phyloP scores from a whole-genome alignment of 2,113 vertebrate genomes.

The Diadophis punctatus region DNA sequence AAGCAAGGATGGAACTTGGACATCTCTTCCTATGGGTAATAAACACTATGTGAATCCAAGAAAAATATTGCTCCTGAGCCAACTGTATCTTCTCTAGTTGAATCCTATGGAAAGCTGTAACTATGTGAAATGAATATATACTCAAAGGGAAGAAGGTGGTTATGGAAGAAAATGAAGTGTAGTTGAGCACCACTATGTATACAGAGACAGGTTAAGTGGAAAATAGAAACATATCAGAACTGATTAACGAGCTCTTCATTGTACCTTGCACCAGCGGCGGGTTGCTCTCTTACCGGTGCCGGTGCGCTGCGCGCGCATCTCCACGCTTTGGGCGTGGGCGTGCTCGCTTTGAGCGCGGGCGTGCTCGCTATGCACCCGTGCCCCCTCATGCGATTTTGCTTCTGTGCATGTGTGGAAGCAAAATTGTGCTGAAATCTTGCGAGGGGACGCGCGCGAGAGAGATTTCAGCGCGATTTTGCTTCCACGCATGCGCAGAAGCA shows the following conservation, averaged over 20 bases:
- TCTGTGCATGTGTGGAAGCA: no score
- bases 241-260: conserved; percentile 62
- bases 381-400: no score
- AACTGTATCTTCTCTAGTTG: conserved; percentile 31
- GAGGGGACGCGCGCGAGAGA: no score
- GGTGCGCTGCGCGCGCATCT: no score
- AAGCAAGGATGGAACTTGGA: not conserved
- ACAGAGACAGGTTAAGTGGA: conserved; percentile 59
- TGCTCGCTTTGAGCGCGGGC: no score
- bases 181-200: conserved; percentile 45
- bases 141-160: conserved; percentile 50
- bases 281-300: no score
- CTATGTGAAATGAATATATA: conserved; percentile 50
- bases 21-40: not conserved
- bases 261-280: no score
- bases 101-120: conserved; percentile 24
- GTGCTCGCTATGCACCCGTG: no score
- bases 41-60: conserved; percentile 28
- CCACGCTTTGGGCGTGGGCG: no score
- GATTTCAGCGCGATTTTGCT: no score
- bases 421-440: no score
- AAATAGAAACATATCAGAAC: conserved; percentile 55
- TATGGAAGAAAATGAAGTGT: conserved; percentile 50
- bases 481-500: no score
- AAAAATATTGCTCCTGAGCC: conserved; percentile 8